Evolutionary conservation across 1,140 invertebrate species (phyloP), one percentile per base, ranked within the genome.

Genomic region (Psilanteris sp.): DNA sequence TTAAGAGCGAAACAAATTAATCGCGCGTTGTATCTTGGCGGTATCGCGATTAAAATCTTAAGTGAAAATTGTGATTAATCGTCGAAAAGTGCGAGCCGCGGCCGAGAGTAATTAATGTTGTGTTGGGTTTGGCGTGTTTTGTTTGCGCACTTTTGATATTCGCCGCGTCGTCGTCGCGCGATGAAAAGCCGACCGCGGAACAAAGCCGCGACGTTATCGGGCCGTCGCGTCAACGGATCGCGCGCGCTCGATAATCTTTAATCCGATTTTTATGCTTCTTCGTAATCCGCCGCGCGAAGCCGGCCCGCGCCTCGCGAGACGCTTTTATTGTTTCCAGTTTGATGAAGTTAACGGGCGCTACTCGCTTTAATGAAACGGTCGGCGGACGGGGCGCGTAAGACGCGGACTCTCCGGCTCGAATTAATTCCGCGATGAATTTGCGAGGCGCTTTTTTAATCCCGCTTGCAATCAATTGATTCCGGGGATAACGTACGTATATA

Each of bases 51-150:
- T 67, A 44, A 73, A 74, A 61, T 74, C 61, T 67, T 67, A 74
- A 67, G 59, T 61, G 71, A 74, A 74, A 66, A 67, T 34, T 61
- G 54, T 67, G 61, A 74, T 74, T 74, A 66, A 74, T 74, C 31
- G 8, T 5, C 44, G 54, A 26, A 16, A 61, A 52, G 32, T 37
- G 37, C 46, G 39, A 55, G 27, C 20, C 15, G 44, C 41, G 39
- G 67, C n/a, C 50, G 39, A 43, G 52, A 66, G 52, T 59, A 73
- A 73, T 73, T 73, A 73, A 64, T 62, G 68, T 57, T 50, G 34
- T 29, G 59, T 64, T 73, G 50, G 32, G 50, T 73, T 64, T 64
- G 8, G 39, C 32, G 18, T 22, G 39, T 46, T 41, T 5, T 20
- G 18, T 20, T n/a, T 31, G 18, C 4, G 20, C 41, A 41, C 29